Conservation (phyloP, 2,797 vertebrate genomes). For the Epinephelus awoara region DNA sequence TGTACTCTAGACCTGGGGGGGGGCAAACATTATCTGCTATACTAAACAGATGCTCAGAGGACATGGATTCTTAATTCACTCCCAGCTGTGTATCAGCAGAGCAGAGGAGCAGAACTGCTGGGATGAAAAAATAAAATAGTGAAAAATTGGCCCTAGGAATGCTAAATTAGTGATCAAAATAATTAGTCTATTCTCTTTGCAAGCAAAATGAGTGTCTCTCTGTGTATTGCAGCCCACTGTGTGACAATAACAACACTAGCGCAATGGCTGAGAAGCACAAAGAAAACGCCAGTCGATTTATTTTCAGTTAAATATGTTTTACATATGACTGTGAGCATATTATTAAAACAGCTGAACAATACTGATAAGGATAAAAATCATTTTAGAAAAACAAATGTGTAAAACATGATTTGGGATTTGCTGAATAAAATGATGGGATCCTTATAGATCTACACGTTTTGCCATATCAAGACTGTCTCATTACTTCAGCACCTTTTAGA, state of each 20-base stretch:
- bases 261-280: conserved; percentile 32
- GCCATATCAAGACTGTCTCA: not conserved
- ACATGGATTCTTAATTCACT: conserved; percentile 68
- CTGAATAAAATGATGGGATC: not conserved
- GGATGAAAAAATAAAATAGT: conserved; percentile 36
- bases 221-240: conserved; percentile 39
- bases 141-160: conserved; percentile 37
- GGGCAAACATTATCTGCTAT: conserved; percentile 48
- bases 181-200: conserved; percentile 55
- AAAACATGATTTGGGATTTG: not conserved
- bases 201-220: conserved; percentile 34
- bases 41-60: conserved; percentile 63
- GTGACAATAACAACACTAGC: conserved; percentile 36
- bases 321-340: conserved; percentile 3
- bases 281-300: conserved; percentile 16
- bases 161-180: conserved; percentile 69
- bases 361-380: not conserved
- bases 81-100: conserved; percentile 65
- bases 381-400: not conserved
- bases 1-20: conserved; percentile 39
- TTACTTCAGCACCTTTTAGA: not conserved
- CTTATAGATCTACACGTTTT: not conserved
- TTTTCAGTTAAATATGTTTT: conserved; percentile 3
- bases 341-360: not conserved
- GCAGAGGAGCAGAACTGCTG: conserved; percentile 56